Base-by-base conservation (phyloP, 2,888 invertebrate species). In the Diaprepes abbreviatus region DNA sequence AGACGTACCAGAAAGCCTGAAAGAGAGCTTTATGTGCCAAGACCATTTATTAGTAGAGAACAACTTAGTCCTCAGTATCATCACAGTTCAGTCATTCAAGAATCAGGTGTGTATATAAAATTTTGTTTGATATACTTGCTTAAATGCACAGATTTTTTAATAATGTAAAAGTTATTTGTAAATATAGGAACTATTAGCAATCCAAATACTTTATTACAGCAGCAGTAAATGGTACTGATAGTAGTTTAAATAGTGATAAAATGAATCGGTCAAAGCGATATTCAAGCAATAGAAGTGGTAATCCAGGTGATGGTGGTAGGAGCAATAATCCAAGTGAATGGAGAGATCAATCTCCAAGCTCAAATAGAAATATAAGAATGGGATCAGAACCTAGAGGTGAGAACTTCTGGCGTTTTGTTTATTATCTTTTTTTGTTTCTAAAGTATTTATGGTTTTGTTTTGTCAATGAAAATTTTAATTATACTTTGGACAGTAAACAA, bases 381-480 rank as follows among this genome's bases (percentile, higher is more conserved):
- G 87, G 88, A 69, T 91, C 91, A 35, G 91, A 91, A 82, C 89
- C 91, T 65, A 87, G 90, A 77, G 87, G 87, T 74, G 66, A 66
- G 65, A 33, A 19, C n/a, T n/a, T n/a, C n/a, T n/a, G n/a, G n/a
- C n/a, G n/a, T n/a, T n/a, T n/a, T n/a, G n/a, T n/a, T n/a, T n/a
- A n/a, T n/a, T n/a, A n/a, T n/a, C n/a, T n/a, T n/a, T n/a, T n/a
- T n/a, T n/a, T n/a, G n/a, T n/a, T n/a, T n/a, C n/a, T n/a, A n/a
- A n/a, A n/a, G n/a, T n/a, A n/a, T n/a, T n/a, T n/a, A n/a, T n/a
- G n/a, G n/a, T n/a, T n/a, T n/a, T n/a, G n/a, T n/a, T n/a, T n/a
- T n/a, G n/a, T n/a, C n/a, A n/a, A n/a, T n/a, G n/a, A n/a, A n/a
- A n/a, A n/a, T n/a, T n/a, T n/a, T n/a, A n/a, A n/a, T n/a, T n/a